phyloP scores from a whole-genome alignment of 1,140 invertebrate genomes.

The Drosophila mauritiana region DNA sequence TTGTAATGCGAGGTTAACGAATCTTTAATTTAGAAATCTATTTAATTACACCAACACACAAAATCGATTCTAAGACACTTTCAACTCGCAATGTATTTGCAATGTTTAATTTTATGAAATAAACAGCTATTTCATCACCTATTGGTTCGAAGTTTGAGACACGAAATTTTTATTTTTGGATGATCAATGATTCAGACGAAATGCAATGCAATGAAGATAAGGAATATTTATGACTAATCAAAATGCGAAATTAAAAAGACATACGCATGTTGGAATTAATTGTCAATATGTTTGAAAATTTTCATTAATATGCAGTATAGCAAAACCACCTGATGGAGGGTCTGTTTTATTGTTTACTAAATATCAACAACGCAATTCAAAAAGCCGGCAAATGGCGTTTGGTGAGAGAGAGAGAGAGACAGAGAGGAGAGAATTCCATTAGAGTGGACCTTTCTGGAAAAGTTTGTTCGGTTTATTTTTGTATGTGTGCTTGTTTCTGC shows the following conservation, averaged over 20 bases:
- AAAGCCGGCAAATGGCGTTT: slow-evolving; percentile 60
- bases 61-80: too few species aligned
- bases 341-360: slow-evolving; percentile 69
- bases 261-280: slow-evolving; percentile 20
- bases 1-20: neutral
- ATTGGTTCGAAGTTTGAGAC: too few species aligned
- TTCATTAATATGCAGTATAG: slow-evolving; percentile 51
- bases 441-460: slow-evolving; percentile 55
- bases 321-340: slow-evolving; percentile 61
- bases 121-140: too few species aligned
- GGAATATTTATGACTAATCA: slow-evolving; percentile 3
- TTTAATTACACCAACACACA: too few species aligned
- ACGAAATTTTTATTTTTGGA: too few species aligned
- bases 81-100: too few species aligned
- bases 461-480: slow-evolving; percentile 2
- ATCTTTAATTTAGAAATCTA: too few species aligned
- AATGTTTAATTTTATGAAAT: too few species aligned
- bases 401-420: slow-evolving; percentile 30
- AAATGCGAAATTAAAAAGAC: slow-evolving; percentile 14
- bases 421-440: slow-evolving; percentile 27
- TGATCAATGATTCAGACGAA: too few species aligned
- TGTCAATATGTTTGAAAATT: slow-evolving; percentile 4
- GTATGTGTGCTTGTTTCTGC: neutral
- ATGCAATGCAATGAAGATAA: too few species aligned
- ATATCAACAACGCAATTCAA: slow-evolving; percentile 69